phyloP scores from a whole-genome alignment of 2,113 vertebrate genomes.

The Dicerorhinus sumatrensis region DNA sequence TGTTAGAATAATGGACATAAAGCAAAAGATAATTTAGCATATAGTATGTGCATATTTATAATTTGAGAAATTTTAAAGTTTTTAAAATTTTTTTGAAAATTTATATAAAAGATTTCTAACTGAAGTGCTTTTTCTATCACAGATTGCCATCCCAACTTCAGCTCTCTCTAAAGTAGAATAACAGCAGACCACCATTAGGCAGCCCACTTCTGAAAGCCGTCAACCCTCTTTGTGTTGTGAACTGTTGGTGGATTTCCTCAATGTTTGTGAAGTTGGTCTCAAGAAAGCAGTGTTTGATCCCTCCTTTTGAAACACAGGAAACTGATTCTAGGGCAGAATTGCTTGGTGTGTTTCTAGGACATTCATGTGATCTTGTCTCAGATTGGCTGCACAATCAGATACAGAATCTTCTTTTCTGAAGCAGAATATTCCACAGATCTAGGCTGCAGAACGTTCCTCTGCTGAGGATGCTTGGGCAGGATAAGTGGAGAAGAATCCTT shows the following conservation, averaged over 20 bases:
- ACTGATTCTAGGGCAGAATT: not conserved
- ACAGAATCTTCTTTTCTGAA: not conserved
- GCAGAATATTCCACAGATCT: not conserved
- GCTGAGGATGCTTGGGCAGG: not conserved
- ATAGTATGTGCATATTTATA: not conserved
- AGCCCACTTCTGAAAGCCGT: not conserved
- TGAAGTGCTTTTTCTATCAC: not conserved
- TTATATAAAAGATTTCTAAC: not conserved
- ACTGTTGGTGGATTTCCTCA: not conserved
- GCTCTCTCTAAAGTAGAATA: not conserved
- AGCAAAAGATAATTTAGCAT: not conserved
- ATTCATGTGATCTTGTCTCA: not conserved
- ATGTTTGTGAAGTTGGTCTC: not conserved
- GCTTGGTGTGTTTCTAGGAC: not conserved
- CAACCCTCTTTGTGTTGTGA: not conserved
- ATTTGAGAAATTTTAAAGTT: not conserved
- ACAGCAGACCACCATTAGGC: too few species aligned
- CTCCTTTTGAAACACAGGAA: not conserved
- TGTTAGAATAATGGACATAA: not conserved
- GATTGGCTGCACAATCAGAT: not conserved
- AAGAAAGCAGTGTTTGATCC: not conserved
- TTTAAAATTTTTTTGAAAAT: not conserved
- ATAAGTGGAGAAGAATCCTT: not conserved
- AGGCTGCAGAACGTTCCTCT: not conserved
- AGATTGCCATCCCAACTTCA: not conserved